phyloP scores from a whole-genome alignment of 1,140 invertebrate genomes.

The Halotydeus destructor region DNA sequence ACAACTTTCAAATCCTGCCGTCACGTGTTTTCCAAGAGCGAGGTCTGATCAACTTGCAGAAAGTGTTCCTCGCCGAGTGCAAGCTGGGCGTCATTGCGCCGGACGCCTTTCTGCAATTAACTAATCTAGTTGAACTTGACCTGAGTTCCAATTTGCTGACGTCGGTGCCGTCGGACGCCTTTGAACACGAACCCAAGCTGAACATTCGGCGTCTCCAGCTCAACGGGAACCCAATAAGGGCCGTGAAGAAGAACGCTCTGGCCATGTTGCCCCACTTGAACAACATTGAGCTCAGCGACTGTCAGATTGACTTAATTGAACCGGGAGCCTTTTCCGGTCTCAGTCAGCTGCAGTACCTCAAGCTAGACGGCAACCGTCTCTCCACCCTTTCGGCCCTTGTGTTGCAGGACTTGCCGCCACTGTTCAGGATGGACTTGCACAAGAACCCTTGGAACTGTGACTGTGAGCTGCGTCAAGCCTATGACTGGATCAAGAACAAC shows the following conservation, averaged over 20 bases:
- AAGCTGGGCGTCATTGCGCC: constrained; percentile 61
- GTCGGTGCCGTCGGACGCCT: constrained; percentile 43
- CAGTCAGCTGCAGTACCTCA: constrained; percentile 45
- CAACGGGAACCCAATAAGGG: constrained; percentile 44
- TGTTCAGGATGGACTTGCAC: constrained; percentile 48
- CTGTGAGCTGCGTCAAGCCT: constrained; percentile 43
- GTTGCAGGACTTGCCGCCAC: constrained; percentile 38
- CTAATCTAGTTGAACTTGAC: constrained; percentile 42
- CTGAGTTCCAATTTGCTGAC: constrained; percentile 45
- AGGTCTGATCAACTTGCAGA: constrained; percentile 62
- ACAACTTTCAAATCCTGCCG: constrained; percentile 57
- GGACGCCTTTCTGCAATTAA: constrained; percentile 19
- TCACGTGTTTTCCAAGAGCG: constrained; percentile 54
- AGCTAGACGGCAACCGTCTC: constrained; percentile 48
- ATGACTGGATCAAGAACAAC: constrained; percentile 49
- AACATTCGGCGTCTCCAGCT: constrained; percentile 49
- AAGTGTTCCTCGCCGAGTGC: constrained; percentile 57
- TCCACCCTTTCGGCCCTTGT: constrained; percentile 24
- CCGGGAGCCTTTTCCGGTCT: constrained; percentile 45
- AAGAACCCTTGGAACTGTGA: constrained; percentile 62
- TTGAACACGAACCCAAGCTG: constrained; percentile 41
- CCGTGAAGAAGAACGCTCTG: constrained; percentile 44
- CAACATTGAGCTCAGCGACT: constrained; percentile 49
- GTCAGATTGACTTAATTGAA: constrained; percentile 49
- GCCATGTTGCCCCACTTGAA: constrained; percentile 36